phyloP scores from a whole-genome alignment of 1,140 invertebrate genomes.

The Pogonomyrmex barbatus region DNA sequence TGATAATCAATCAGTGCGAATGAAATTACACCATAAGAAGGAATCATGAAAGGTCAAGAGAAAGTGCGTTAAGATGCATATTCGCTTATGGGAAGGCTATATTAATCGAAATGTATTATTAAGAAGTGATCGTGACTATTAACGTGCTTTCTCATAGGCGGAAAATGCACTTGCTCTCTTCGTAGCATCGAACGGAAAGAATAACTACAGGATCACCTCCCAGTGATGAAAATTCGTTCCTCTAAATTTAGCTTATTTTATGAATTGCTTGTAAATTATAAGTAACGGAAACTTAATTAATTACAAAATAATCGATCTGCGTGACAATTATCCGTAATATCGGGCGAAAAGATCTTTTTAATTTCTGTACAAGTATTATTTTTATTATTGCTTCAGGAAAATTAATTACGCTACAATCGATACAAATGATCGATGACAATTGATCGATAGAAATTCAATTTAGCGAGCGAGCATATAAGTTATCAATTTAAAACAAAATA shows the following conservation, averaged over 20 bases:
- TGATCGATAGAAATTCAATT: background rate
- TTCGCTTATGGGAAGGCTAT: slow-evolving; percentile 23
- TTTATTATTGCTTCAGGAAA: background rate
- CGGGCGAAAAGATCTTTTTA: background rate
- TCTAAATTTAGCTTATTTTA: no score
- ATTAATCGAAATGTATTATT: slow-evolving; percentile 48
- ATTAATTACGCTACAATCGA: background rate
- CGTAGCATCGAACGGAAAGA: background rate
- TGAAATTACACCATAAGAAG: background rate
- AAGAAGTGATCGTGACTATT: slow-evolving; percentile 1
- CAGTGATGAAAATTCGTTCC: background rate
- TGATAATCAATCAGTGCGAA: background rate
- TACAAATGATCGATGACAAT: background rate
- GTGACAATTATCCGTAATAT: background rate
- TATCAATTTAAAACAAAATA: slow-evolving; percentile 7
- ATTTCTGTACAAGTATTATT: background rate
- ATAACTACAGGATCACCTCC: background rate
- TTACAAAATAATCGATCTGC: background rate
- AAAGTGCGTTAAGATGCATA: slow-evolving; percentile 33
- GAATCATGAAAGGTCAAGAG: slow-evolving; percentile 46
- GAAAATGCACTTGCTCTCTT: slow-evolving; percentile 2
- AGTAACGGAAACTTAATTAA: background rate
- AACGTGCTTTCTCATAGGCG: slow-evolving; percentile 28
- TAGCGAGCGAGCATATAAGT: background rate
- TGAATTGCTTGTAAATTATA: background rate